Percentiles rank a stretch among this genome's conserved stretches.
phyloP scores from a whole-genome alignment of 2,888 invertebrate species.

The Heteromurus nitidus region DNA sequence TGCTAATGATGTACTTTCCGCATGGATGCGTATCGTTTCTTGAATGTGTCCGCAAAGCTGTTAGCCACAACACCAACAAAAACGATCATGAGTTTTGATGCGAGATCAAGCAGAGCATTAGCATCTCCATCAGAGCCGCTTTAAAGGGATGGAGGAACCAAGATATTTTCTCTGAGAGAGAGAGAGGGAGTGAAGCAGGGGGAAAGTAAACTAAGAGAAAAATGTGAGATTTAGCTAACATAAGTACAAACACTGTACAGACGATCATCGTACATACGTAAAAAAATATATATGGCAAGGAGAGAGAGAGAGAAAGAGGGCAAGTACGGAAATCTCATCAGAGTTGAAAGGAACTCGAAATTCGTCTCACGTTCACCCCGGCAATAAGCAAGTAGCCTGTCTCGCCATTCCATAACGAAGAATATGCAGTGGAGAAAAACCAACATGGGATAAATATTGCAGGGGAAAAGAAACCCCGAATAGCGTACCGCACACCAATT shows the following conservation, averaged over 20 bases:
- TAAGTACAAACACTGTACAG: no score
- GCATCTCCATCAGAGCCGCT: conserved; percentile 31
- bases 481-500: background rate
- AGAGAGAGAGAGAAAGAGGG: conserved; percentile 37
- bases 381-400: conserved; percentile 73
- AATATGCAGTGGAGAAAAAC: conserved; percentile 59
- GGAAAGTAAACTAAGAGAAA: conserved; percentile 20
- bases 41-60: conserved; percentile 23
- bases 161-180: background rate
- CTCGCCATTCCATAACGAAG: conserved; percentile 52
- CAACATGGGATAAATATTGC: conserved; percentile 74
- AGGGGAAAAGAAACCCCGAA: conserved; percentile 47
- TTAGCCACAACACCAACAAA: conserved; percentile 35
- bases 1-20: no score
- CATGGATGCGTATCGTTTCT: no score
- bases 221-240: background rate
- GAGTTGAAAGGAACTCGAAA: conserved; percentile 73
- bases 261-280: conserved; percentile 1
- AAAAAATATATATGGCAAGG: conserved; percentile 15
- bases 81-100: conserved; percentile 25
- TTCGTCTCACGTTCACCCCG: conserved; percentile 73
- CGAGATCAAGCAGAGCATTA: conserved; percentile 42
- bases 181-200: background rate
- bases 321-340: conserved; percentile 73
- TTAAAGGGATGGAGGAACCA: conserved; percentile 45